These are phyloP conservation scores for Littorina saxatilis DNA, from an alignment of 1,140 invertebrate genomes.

Conservation along the genomic window DNA sequence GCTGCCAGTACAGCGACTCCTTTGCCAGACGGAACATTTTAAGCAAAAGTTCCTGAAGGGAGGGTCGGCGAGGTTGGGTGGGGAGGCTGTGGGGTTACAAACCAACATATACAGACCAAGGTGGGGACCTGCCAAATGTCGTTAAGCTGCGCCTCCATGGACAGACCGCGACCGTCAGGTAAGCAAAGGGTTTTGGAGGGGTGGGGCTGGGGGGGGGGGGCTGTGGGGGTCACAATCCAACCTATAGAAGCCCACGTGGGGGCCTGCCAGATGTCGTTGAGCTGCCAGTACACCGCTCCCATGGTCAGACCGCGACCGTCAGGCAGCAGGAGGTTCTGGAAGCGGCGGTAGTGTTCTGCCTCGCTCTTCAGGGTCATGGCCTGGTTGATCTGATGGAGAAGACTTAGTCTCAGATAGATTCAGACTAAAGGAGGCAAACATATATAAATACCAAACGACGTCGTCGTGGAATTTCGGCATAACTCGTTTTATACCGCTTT, in stretches of 20 bases:
- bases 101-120: slow-evolving; percentile 81
- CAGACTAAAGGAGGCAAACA: no score
- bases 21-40: no score
- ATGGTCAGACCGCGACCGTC: slow-evolving; percentile 80
- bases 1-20: slow-evolving; percentile 99
- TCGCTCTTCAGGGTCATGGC: slow-evolving; percentile 90
- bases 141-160: slow-evolving; percentile 99
- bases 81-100: no score
- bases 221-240: slow-evolving; percentile 44
- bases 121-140: slow-evolving; percentile 99
- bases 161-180: no score
- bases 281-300: slow-evolving; percentile 99
- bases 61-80: no score
- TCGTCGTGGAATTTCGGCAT: not conserved
- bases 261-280: slow-evolving; percentile 99
- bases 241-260: slow-evolving; percentile 87
- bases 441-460: not conserved
- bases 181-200: no score
- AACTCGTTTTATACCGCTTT: no score
- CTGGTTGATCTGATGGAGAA: slow-evolving; percentile 87
- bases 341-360: slow-evolving; percentile 91
- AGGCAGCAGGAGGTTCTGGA: slow-evolving; percentile 73
- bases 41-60: no score
- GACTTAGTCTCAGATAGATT: no score
- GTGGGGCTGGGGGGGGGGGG: no score